Evolutionary conservation across 2,113 vertebrate genomes (phyloP).

Genomic region (Pollimyrus isidori): DNA sequence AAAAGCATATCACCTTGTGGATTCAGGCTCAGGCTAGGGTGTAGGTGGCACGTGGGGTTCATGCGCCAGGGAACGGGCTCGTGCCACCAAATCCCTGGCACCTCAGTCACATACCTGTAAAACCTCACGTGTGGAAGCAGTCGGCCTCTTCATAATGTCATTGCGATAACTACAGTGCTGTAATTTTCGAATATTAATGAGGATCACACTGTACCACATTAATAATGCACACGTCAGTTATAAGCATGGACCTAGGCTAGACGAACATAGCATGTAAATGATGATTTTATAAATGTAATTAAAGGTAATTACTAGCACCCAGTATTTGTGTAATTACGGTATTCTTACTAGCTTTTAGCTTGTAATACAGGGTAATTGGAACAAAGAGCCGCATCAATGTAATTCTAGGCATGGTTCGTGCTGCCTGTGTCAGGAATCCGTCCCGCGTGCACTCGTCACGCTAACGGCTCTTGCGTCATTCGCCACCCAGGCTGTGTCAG

Average conservation of each 20-base stretch:
- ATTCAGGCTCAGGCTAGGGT: neutral
- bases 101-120: neutral
- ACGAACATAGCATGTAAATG: neutral
- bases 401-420: neutral
- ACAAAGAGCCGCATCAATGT: neutral
- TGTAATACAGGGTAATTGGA: neutral
- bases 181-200: neutral
- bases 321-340: neutral
- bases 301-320: neutral
- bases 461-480: neutral
- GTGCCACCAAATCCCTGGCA: neutral
- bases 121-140: neutral
- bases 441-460: neutral
- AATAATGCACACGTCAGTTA: neutral
- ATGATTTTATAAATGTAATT: neutral
- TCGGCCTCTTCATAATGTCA: neutral
- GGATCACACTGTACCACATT: neutral
- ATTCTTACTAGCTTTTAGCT: neutral
- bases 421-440: neutral
- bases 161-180: neutral
- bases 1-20: neutral
- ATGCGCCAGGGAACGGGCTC: neutral
- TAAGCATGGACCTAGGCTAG: neutral
- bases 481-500: neutral
- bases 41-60: neutral